Evolutionary conservation across 2,797 vertebrate genomes (phyloP).

Genomic region (Lutra lutra): DNA sequence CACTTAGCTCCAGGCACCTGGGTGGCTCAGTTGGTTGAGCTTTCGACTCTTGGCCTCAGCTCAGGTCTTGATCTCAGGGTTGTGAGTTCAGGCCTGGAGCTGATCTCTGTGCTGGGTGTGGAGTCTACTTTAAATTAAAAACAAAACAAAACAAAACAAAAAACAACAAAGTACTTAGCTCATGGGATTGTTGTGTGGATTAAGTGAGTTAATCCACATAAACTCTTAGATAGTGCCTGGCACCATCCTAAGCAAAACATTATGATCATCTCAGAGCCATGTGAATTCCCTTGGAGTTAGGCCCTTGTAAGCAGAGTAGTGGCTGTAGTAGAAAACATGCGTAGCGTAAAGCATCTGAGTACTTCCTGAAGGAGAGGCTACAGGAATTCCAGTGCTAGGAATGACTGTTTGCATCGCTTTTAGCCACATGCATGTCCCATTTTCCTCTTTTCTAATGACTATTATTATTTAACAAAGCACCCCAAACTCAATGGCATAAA

Average conservation of each 20-base stretch:
- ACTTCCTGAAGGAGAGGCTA: not conserved
- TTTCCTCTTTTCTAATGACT: not conserved
- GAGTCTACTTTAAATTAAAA: not conserved
- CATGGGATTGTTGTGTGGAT: not conserved
- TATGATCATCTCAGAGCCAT: not conserved
- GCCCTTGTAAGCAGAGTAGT: not conserved
- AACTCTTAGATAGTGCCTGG: not conserved
- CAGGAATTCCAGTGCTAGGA: not conserved
- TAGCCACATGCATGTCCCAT: too few species aligned
- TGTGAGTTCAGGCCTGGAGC: not conserved
- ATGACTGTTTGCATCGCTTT: not conserved
- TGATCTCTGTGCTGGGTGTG: accelerated
- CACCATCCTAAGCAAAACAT: not conserved
- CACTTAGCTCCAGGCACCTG: not conserved
- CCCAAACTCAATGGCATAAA: not conserved
- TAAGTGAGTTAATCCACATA: not conserved
- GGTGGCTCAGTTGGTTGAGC: not conserved
- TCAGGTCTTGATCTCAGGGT: not conserved
- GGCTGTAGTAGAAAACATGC: not conserved
- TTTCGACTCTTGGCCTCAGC: not conserved
- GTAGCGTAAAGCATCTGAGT: not conserved
- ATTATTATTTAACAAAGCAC: not conserved
- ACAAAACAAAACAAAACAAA: not conserved
- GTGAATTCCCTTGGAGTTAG: not conserved
- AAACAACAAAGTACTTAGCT: not conserved